A percentile compares a stretch with the other conserved stretches of the same genome.
Conservation (phyloP, 2,797 vertebrate genomes). For the Mastacembelus armatus region DNA sequence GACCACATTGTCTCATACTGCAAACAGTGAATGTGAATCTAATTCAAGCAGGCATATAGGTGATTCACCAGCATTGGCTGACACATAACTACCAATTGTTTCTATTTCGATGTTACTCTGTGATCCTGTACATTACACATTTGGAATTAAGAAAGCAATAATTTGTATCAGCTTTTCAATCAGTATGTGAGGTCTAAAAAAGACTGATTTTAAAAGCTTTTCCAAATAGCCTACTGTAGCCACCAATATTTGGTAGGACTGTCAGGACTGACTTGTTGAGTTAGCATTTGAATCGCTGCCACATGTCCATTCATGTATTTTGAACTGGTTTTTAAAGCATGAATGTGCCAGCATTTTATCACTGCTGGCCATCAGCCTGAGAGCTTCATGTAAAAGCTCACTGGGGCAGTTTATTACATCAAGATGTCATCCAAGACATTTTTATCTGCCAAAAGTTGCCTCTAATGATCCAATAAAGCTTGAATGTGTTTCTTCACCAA, state of each 20-base stretch:
- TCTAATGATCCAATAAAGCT: conserved; percentile 64
- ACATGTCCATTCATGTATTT: conserved; percentile 26
- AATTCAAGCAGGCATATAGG: not conserved
- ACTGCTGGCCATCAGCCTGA: conserved; percentile 50
- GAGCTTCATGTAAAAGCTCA: conserved; percentile 58
- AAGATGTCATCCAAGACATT: conserved; percentile 62
- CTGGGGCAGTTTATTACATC: conserved; percentile 54
- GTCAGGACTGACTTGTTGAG: conserved; percentile 15
- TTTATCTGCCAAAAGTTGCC: conserved; percentile 52
- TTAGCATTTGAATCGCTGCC: conserved; percentile 34
- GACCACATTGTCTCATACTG: not conserved
- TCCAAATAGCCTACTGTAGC: not conserved
- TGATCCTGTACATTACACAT: not conserved
- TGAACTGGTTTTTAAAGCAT: conserved; percentile 35
- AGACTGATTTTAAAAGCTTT: not conserved
- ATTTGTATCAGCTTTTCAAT: not conserved
- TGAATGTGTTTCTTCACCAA: conserved; percentile 31
- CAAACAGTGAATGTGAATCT: not conserved
- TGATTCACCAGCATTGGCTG: not conserved
- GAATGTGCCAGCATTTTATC: conserved; percentile 47
- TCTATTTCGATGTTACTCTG: not conserved
- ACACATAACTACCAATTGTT: no score
- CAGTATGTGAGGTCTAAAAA: no score
- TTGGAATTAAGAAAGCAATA: not conserved
- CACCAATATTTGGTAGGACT: not conserved